Conservation (phyloP, 2,797 vertebrate species). For the Jordanella pulchra region DNA sequence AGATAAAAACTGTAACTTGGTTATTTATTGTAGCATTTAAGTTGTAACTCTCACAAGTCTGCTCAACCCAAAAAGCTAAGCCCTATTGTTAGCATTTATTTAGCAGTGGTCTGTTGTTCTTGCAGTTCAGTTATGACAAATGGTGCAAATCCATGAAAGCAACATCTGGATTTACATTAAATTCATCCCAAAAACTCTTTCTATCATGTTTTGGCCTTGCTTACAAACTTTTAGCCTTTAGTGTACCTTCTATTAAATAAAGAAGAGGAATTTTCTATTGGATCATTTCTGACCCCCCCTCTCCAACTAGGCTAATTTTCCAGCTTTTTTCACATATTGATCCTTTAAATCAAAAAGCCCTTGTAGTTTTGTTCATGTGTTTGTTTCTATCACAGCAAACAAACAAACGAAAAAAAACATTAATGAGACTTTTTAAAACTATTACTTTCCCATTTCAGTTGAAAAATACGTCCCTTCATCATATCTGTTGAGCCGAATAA, state of each 20-base stretch:
- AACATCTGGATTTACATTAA: conserved; percentile 4
- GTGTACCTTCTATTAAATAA: background rate
- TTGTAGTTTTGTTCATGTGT: background rate
- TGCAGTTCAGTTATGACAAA: background rate
- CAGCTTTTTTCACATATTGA: background rate
- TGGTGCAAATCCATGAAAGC: conserved; percentile 5
- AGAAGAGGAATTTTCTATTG: background rate
- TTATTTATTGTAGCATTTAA: background rate
- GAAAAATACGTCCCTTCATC: background rate
- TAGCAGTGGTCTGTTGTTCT: background rate
- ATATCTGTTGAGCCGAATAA: background rate
- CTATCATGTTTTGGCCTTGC: background rate
- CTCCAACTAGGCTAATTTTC: background rate
- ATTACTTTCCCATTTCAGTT: background rate
- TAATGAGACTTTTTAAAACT: background rate
- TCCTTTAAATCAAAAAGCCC: background rate
- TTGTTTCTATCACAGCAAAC: background rate
- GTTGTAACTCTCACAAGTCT: background rate
- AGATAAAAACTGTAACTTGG: background rate
- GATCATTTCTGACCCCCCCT: background rate
- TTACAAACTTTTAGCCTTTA: conserved; percentile 1
- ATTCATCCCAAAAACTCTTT: background rate
- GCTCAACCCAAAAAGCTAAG: background rate
- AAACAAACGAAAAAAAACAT: background rate
- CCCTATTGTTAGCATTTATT: conserved; percentile 3